Evolutionary conservation across 2,888 invertebrate species (phyloP).

Genomic region (Alitta virens): DNA sequence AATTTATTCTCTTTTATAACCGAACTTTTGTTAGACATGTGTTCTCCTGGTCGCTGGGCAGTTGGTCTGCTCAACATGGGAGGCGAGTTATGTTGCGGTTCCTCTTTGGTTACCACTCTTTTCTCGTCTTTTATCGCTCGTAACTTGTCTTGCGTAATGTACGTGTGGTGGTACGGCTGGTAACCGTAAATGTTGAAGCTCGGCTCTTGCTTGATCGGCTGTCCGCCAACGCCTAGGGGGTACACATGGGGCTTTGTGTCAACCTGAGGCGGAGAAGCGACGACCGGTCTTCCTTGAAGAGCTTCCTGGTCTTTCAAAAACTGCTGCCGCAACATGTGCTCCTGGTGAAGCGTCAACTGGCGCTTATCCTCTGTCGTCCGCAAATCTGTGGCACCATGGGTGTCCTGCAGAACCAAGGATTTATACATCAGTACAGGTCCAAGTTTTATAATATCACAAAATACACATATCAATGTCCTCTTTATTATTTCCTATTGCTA

Average conservation of each 20-base stretch:
- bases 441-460: too few species aligned
- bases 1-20: too few species aligned
- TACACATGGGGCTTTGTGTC: background rate
- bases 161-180: constrained; percentile 53
- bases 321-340: constrained; percentile 13
- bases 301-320: constrained; percentile 2
- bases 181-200: constrained; percentile 57
- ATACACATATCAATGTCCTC: too few species aligned
- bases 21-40: too few species aligned
- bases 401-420: too few species aligned
- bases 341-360: constrained; percentile 8
- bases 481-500: too few species aligned
- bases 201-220: constrained; percentile 31
- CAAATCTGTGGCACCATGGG: background rate
- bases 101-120: constrained; percentile 12
- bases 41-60: too few species aligned
- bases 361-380: constrained; percentile 8
- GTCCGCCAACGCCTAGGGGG: constrained; percentile 4
- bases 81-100: constrained; percentile 4
- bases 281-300: background rate
- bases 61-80: background rate
- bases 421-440: too few species aligned
- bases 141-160: constrained; percentile 53
- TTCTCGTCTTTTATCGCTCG: constrained; percentile 34
- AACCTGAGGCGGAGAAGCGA: background rate